These are phyloP conservation scores for Speoplatyrhinus poulsoni DNA, from an alignment of 2,113 vertebrate genomes.

Conservation along the genomic window DNA sequence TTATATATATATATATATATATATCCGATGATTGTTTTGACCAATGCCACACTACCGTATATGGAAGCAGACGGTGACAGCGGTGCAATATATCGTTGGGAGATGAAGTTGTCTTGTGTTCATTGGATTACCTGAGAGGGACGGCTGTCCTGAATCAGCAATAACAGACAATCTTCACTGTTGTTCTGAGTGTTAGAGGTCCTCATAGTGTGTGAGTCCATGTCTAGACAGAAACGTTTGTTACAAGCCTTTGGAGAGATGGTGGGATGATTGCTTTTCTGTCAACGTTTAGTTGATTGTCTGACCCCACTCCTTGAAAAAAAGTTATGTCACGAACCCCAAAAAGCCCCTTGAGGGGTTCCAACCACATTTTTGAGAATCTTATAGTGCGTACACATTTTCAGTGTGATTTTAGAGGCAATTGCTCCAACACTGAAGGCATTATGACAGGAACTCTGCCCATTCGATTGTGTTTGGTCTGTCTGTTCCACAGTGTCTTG, in stretches of 20 bases:
- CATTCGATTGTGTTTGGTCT: constrained; percentile 26
- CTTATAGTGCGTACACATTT: too few species aligned
- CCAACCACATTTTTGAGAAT: too few species aligned
- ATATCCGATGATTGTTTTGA: constrained; percentile 38
- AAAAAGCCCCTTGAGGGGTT: too few species aligned
- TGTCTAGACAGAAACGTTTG: constrained; percentile 41
- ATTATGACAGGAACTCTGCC: background rate
- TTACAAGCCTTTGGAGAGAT: constrained; percentile 23
- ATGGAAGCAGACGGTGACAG: constrained; percentile 80
- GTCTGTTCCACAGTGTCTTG: constrained; percentile 52
- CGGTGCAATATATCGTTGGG: constrained; percentile 77
- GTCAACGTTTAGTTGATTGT: constrained; percentile 19
- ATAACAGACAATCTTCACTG: constrained; percentile 80
- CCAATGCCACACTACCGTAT: constrained; percentile 63
- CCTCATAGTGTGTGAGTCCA: constrained; percentile 53
- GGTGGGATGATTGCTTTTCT: constrained; percentile 48
- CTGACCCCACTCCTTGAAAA: background rate
- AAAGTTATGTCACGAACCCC: background rate
- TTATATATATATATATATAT: background rate
- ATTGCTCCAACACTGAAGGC: background rate
- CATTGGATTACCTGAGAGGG: constrained; percentile 69
- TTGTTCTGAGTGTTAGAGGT: constrained; percentile 60
- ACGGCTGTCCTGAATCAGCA: constrained; percentile 69
- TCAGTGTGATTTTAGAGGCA: too few species aligned
- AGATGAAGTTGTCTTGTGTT: constrained; percentile 75